Evolutionary conservation across 2,113 vertebrate genomes (phyloP), one percentile per base, ranked within the genome.

Genomic region (Solea senegalensis): DNA sequence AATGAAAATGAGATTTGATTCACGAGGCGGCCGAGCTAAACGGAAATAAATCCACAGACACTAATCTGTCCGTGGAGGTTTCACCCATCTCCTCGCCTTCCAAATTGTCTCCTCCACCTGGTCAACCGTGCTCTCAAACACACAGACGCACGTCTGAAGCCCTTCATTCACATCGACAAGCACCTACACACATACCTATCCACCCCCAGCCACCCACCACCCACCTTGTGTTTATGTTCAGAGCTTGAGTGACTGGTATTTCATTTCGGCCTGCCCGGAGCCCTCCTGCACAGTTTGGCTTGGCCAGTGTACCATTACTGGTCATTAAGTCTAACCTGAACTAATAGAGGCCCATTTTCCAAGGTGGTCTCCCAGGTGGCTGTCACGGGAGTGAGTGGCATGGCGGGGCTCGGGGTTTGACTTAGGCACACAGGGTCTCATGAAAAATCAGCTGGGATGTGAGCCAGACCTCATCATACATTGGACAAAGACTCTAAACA

Each of bases 271-370:
- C 72, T 85, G 80, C 86, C 66, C 64, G 40, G 54, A 88, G 80
- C 85, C 76, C 72, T 83, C 68, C 45, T 62, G 66, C 83, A 82
- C 84, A 81, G 86, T 90, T 91, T 90, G 80, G 76, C 69, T 88
- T 86, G 76, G 86, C 84, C 56, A 85, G 84, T 88, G 88, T 87
- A 88, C 89, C 75, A 92, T 93, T 92, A 92, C 88, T 86, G 82
- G 74, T 90, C 92, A 93, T 94, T 92, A 93, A 87, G 83, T 92
- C 83, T 89, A 92, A 92, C 90, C 89, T 91, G 88, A 90, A 91
- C 88, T 92, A 94, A 93, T 92, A 85, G 85, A 85, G 72, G 83
- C 72, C 76, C 72, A 86, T 93, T 93, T 93, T 91, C 87, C 85
- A 79, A 80, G 91, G 91, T 90, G 91, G 91, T 93, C 92, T 91